A percentile compares a stretch with the other conserved stretches of the same genome.
Evolutionary conservation across 1,140 invertebrate species (phyloP).

Genomic region (Drosophila bocki): DNA sequence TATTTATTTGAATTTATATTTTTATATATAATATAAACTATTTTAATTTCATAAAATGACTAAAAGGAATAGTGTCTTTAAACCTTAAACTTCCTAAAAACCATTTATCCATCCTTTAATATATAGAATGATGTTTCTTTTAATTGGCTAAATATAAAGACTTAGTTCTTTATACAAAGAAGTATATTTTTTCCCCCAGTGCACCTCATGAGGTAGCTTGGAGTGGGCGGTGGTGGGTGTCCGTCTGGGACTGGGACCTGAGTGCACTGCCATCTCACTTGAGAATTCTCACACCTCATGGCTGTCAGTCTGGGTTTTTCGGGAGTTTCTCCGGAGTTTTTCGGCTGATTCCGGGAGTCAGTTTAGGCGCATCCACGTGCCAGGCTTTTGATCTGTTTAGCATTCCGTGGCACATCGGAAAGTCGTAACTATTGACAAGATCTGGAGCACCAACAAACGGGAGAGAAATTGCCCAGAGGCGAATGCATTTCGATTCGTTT

Average conservation of each 20-base stretch:
- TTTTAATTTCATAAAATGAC: no score
- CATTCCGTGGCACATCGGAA: slow-evolving; percentile 78
- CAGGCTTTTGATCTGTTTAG: slow-evolving; percentile 79
- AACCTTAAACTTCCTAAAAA: background rate
- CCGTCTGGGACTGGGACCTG: slow-evolving; percentile 30
- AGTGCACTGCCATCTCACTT: slow-evolving; percentile 72
- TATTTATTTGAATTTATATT: background rate
- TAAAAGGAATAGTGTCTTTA: background rate
- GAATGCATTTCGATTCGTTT: slow-evolving; percentile 36
- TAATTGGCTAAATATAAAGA: background rate
- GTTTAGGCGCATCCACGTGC: slow-evolving; percentile 54
- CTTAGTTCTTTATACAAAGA: background rate
- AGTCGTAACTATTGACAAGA: slow-evolving; percentile 79
- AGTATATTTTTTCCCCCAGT: slow-evolving; percentile 4
- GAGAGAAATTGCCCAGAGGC: slow-evolving; percentile 18
- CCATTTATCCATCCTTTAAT: no score
- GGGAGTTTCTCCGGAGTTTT: slow-evolving; percentile 14
- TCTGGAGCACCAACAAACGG: slow-evolving; percentile 45
- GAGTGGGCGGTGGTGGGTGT: slow-evolving; percentile 14
- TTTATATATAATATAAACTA: background rate
- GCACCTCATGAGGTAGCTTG: background rate
- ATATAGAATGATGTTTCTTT: background rate
- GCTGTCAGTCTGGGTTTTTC: slow-evolving; percentile 35
- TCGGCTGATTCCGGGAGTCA: background rate
- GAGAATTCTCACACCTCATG: slow-evolving; percentile 76